Base-by-base conservation (phyloP, 1,140 invertebrate genomes). In the Megalopta genalis region DNA sequence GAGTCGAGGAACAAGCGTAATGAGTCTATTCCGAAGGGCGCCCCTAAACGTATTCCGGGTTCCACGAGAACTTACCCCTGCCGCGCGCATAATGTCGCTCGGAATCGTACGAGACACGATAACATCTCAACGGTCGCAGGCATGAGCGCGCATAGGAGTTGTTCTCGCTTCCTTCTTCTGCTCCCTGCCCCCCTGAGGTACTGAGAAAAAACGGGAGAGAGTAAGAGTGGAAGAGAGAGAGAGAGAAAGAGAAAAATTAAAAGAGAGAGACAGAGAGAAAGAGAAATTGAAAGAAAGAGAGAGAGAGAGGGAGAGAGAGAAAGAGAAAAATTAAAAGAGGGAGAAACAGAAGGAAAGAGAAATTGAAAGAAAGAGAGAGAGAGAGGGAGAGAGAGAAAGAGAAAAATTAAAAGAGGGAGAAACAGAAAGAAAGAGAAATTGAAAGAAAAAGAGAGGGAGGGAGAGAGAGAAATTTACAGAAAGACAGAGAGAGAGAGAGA, bases 51-150 rank as follows among this genome's bases (percentile, higher is more conserved):
- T 62, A 59, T 69, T 49, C 67, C 60, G 69, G 67, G 65, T 52
- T 60, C 70, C 42, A 80, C 46, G 52, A 2, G 39, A 42, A 84
- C 57, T 57, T 73, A 78, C 80, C 75, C 84, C 72, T 76, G 76
- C 42, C 59, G 75, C 32, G 84, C 42, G 82, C 70, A 85, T 85
- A 85, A 86, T 82, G 80, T 81, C 82, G 73, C 25, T 25, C 65
- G 54, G 73, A 82, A 86, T 86, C 69, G 75, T 76, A 82, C 71
- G 54, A 80, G 81, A 83, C 75, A 83, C 85, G 85, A 86, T 86
- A 86, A 86, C 76, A 86, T 86, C 84, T 86, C 49, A 86, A 86
- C 84, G 81, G 85, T 86, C 84, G 77, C 60, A 46, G 69, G 27
- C 37, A 67, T 70, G 69, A 5, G 77, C n/a, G n/a, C n/a, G n/a